Conservation (phyloP, 2,113 vertebrate genomes). For the Ciconia stormi region DNA sequence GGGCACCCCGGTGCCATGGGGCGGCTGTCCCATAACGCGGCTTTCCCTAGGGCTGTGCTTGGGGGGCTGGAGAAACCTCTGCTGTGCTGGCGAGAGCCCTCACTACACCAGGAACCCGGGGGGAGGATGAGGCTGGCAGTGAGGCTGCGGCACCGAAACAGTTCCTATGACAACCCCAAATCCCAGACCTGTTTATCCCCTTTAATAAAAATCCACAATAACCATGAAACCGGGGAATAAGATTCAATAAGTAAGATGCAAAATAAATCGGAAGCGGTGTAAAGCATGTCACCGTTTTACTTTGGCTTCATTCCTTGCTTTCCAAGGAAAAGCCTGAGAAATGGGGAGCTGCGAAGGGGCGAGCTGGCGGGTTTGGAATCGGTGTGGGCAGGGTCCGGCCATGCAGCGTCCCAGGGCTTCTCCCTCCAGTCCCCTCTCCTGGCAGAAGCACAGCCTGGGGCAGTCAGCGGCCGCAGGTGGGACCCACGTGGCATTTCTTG, state of each 20-base stretch:
- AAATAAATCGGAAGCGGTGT: not conserved
- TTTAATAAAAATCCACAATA: constrained; percentile 36
- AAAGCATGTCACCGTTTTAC: not conserved
- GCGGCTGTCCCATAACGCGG: accelerated
- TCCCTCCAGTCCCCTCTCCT: not conserved
- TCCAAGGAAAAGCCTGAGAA: not conserved
- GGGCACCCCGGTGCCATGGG: accelerated
- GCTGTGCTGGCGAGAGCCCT: not conserved
- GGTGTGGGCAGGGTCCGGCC: not conserved
- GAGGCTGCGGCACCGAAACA: not conserved
- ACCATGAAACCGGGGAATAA: not conserved
- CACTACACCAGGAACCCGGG: not conserved
- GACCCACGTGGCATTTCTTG: accelerated
- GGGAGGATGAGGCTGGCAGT: not conserved
- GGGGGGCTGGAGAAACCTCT: not conserved
- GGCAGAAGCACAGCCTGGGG: not conserved
- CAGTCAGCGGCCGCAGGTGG: not conserved
- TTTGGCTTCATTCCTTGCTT: not conserved
- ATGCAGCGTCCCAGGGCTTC: not conserved
- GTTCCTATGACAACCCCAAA: constrained; percentile 72
- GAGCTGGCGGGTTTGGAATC: not conserved
- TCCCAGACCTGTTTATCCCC: constrained; percentile 46
- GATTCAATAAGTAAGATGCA: not conserved
- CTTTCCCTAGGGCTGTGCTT: not conserved
- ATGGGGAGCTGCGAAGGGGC: not conserved